phyloP scores from a whole-genome alignment of 2,797 vertebrate species.

The Gorsachius magnificus region DNA sequence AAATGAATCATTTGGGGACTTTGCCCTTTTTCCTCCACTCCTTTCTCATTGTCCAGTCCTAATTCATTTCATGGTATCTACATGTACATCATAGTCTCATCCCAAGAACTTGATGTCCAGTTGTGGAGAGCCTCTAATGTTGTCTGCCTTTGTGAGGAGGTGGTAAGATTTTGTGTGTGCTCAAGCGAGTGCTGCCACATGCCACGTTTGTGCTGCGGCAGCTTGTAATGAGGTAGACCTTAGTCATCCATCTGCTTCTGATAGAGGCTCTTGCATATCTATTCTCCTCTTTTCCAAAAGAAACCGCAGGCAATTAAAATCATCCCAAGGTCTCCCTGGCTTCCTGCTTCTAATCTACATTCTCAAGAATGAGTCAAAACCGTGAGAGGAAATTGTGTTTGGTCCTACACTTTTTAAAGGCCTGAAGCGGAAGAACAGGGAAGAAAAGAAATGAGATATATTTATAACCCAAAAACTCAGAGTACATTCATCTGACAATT shows the following conservation, averaged over 20 bases:
- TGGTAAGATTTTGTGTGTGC: not conserved
- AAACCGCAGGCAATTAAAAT: conserved; percentile 25
- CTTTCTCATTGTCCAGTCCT: not conserved
- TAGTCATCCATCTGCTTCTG: conserved; percentile 1
- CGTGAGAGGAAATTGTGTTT: not conserved
- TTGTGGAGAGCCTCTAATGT: not conserved
- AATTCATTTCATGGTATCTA: not conserved
- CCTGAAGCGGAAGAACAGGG: not conserved
- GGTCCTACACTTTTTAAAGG: not conserved
- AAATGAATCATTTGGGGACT: not conserved
- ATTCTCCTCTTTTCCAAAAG: conserved; percentile 11
- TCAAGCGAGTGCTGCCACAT: not conserved
- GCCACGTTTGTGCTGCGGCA: not conserved
- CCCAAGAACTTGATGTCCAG: not conserved
- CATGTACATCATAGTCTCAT: not conserved
- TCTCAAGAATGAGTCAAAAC: conserved; percentile 16
- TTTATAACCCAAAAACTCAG: conserved; percentile 1
- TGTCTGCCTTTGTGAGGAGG: not conserved
- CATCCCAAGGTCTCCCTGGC: not conserved
- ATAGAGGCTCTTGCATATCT: not conserved
- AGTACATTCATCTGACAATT: not conserved
- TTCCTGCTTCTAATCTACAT: conserved; percentile 33
- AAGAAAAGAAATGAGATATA: not conserved
- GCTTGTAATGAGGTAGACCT: not conserved
- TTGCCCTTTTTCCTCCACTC: not conserved